Evolutionary conservation across 2,113 vertebrate species (phyloP).

Genomic region (Chloroceryle aenea): DNA sequence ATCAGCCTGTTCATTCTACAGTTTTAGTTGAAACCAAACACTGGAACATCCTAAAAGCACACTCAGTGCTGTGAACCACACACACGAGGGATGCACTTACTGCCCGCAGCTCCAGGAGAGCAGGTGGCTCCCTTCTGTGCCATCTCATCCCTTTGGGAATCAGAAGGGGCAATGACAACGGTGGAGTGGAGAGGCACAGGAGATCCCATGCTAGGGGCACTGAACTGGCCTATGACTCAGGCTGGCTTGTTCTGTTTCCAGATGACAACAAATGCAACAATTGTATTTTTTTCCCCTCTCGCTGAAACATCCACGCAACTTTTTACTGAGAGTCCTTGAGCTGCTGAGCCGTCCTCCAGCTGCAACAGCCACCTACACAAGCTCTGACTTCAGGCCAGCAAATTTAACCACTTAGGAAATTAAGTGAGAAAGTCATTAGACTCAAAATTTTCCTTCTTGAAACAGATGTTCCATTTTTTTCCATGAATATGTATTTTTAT

Average conservation of each 20-base stretch:
- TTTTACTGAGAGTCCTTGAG: slow-evolving; percentile 1
- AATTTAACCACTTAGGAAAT: slow-evolving; percentile 20
- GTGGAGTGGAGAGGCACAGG: neutral
- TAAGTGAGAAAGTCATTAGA: slow-evolving; percentile 38
- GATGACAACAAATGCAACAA: neutral
- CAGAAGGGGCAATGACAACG: neutral
- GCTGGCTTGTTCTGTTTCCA: neutral
- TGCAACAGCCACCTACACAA: slow-evolving; percentile 46
- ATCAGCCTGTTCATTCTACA: neutral
- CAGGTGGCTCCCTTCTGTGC: neutral
- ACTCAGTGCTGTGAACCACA: neutral
- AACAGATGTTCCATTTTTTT: slow-evolving; percentile 51
- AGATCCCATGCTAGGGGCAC: neutral
- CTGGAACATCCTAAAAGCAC: neutral
- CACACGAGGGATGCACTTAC: neutral
- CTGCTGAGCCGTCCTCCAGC: neutral
- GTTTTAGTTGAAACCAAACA: neutral
- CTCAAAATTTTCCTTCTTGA: slow-evolving; percentile 23
- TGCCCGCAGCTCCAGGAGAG: neutral
- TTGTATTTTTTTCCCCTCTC: neutral
- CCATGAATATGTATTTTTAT: slow-evolving; percentile 66
- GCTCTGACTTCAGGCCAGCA: slow-evolving; percentile 2
- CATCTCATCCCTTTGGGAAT: neutral
- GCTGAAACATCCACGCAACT: neutral
- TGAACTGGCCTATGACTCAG: neutral